These are phyloP conservation scores for Platycheirus rosarum DNA, from an alignment of 2,888 invertebrate genomes.

Conservation along the genomic window DNA sequence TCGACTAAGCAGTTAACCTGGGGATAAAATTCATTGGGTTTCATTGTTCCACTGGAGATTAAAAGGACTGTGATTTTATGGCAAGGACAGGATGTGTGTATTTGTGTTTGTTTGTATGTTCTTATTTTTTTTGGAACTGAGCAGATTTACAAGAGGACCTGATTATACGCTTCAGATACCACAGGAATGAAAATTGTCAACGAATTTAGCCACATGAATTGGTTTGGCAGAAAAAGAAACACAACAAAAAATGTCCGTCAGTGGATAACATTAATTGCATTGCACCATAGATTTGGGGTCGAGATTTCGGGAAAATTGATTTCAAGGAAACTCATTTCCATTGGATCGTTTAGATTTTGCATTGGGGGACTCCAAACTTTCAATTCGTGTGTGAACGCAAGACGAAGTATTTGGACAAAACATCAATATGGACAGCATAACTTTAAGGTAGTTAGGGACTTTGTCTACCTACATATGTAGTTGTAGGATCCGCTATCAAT, in stretches of 20 bases:
- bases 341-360: conserved; percentile 23
- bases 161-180: conserved; percentile 66
- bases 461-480: too few relatives aligned
- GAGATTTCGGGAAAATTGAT: conserved; percentile 8
- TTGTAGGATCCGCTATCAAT: too few relatives aligned
- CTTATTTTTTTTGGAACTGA: conserved; percentile 4
- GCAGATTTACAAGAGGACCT: conserved; percentile 55
- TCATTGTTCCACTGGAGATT: conserved; percentile 46
- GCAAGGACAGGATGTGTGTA: background rate
- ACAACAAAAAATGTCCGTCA: conserved; percentile 18
- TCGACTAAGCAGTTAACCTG: conserved; percentile 61
- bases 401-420: too few relatives aligned
- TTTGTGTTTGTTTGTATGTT: conserved; percentile 21
- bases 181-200: conserved; percentile 52
- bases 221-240: conserved; percentile 24
- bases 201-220: conserved; percentile 39
- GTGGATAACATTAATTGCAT: conserved; percentile 31
- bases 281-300: background rate
- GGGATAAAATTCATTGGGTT: conserved; percentile 64
- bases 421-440: too few relatives aligned
- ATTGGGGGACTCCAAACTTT: background rate
- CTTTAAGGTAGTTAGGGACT: too few relatives aligned
- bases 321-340: conserved; percentile 27
- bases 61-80: conserved; percentile 56
- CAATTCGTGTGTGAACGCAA: too few relatives aligned